Evolutionary conservation across 1,140 invertebrate genomes (phyloP).

Genomic region (Leptopilina clavipes): DNA sequence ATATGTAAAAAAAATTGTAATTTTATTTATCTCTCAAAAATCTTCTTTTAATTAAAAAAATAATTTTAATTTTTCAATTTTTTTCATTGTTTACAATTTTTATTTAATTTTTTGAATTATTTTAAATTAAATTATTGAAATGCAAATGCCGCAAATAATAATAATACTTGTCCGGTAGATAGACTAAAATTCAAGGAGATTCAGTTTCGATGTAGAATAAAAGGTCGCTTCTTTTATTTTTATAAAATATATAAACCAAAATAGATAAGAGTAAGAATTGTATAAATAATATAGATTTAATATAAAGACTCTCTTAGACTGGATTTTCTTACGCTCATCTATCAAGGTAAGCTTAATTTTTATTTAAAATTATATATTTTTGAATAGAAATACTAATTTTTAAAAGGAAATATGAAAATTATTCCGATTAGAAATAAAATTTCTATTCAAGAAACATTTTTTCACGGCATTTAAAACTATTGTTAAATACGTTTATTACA

Average conservation of each 20-base stretch:
- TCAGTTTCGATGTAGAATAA: not conserved
- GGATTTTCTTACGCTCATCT: conserved; percentile 23
- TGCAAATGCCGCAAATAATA: no score
- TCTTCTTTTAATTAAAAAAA: no score
- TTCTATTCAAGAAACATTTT: no score
- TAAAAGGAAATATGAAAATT: no score
- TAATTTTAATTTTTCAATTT: no score
- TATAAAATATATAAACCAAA: not conserved
- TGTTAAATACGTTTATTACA: not conserved
- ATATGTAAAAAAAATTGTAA: no score
- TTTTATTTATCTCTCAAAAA: no score
- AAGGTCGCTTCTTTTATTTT: conserved; percentile 3
- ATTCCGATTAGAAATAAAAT: no score
- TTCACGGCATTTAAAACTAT: not conserved
- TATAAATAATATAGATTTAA: not conserved
- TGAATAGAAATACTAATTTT: no score
- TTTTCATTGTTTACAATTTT: no score
- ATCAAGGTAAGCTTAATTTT: not conserved
- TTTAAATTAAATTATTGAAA: no score
- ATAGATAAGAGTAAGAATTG: conserved; percentile 28
- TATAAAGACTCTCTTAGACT: not conserved
- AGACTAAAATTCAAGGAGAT: not conserved
- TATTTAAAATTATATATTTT: not conserved
- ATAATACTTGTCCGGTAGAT: not conserved
- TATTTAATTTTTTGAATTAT: no score